Base-by-base conservation (phyloP, 1,140 invertebrate species). In the Euborellia annulipes region DNA sequence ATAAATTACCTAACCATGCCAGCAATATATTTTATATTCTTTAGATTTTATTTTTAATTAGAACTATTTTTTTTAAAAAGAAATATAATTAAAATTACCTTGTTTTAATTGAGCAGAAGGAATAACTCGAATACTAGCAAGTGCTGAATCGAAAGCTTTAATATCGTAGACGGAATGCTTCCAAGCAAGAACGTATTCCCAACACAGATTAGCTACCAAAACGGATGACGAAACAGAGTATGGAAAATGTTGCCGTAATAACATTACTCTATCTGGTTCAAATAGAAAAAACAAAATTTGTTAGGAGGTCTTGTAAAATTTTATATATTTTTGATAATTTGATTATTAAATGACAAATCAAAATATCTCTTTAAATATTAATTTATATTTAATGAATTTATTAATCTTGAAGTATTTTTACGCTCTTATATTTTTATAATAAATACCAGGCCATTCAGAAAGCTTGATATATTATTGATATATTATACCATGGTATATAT, bases 141-240 rank as follows among this genome's bases (percentile, higher is more conserved):
- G 53, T 0, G 77, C 73, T 9, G 76, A 72, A 48, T 74, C 63
- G 2, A 88, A 63, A 52, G 72, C 63, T 14, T 71, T 62, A n/a
- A 82, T 65, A 39, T 78, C 70, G 46, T 81, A 72, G 52, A 81
- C 74, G n/a, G 41, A 17, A 62, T 82, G 85, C 59, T 82, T 81
- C 89, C 89, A 94, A 42, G 72, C 71, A 49, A 83, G 72, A 46
- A 83, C 74, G 63, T 85, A 88, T 59, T 93, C 87, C 90, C 89
- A 94, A 52, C 76, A 78, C 67, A 91, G 78, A 62, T 92, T 89
- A 9, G 79, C 75, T 27, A 92, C 62, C 21, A 94, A 61, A 23
- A 82, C 74, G 54, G 81, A 78, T 22, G 78, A 73, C 19, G 80
- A 75, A 27, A 92, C 69, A 63, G 86, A 92, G 46, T 87, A 78